Percentiles rank a stretch among this genome's conserved stretches.
Evolutionary conservation across 2,113 vertebrate species (phyloP).

Genomic region (Nicator chloris): DNA sequence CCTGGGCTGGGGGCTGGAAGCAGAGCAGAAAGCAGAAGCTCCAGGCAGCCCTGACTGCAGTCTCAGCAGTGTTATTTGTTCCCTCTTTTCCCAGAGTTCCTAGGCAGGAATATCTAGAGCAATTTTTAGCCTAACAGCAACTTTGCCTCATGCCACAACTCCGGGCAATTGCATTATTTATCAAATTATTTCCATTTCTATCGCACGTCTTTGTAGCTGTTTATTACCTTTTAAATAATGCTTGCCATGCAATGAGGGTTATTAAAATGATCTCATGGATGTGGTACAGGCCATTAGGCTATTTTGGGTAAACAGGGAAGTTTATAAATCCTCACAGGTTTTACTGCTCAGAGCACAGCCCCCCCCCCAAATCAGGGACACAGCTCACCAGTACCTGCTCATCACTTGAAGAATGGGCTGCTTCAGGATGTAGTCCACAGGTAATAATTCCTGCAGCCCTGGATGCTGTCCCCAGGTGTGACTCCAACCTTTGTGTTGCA

Average conservation of each 20-base stretch:
- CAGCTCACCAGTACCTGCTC: rapidly evolving
- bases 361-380: background rate
- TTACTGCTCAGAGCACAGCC: background rate
- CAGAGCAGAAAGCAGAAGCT: background rate
- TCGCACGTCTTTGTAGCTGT: background rate
- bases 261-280: slow-evolving; percentile 4
- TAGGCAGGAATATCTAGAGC: background rate
- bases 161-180: slow-evolving; percentile 8
- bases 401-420: background rate
- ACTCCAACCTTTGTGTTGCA: background rate
- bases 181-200: slow-evolving; percentile 33
- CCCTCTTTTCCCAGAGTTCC: background rate
- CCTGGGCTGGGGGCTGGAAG: background rate
- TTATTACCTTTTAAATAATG: slow-evolving; percentile 16
- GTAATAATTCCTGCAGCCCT: background rate
- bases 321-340: background rate
- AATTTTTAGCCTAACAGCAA: background rate
- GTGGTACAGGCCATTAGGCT: background rate
- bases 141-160: background rate
- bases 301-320: background rate
- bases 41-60: background rate
- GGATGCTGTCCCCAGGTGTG: background rate
- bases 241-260: background rate
- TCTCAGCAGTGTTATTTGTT: background rate
- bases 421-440: rapidly evolving